Evolutionary conservation across 2,888 invertebrate genomes (phyloP), one percentile per base, ranked within the genome.

Genomic region (Drosophila neonasuta): DNA sequence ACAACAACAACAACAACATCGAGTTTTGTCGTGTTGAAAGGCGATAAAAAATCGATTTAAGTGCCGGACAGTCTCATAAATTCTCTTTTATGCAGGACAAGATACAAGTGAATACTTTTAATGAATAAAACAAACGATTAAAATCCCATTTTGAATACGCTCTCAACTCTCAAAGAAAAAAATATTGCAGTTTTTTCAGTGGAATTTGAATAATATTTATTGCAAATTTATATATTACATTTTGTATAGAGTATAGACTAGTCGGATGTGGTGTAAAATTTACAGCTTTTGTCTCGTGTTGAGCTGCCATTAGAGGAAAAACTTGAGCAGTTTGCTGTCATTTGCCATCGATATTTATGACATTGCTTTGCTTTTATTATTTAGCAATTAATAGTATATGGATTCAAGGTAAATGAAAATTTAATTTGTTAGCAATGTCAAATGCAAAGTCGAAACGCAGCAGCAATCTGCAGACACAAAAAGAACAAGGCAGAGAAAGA

Each of bases 41-140:
- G n/a, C n/a, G n/a, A n/a, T 83, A 87, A 80, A 84, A 78, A 72
- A 77, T 75, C 80, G 71, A 85, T 79, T 82, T 77, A 85, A 82
- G 72, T 74, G 74, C 65, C 62, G 39, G 66, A 42, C 79, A 67
- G 41, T 57, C 49, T 20, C 63, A 84, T 86, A 84, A 81, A 81
- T 81, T 76, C 17, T 11, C 10, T 45, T 51, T 49, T 52, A 55
- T 58, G 36, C 46, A 32, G 39, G 52, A 58, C 24, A 41, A 49
- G 73, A 73, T 52, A 60, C 30, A 48, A 61, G 11, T 41, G 48
- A 58, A 77, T 45, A 59, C 55, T 59, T 56, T 59, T 50, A 67
- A 76, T 67, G 24, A 72, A 62, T 57, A 30, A 51, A 48, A 62
- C 13, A 44, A 15, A 9, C 30, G 29, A n/a, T 5, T 36, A n/a